phyloP scores from a whole-genome alignment of 2,888 invertebrate species.

The Coenonympha arcania region DNA sequence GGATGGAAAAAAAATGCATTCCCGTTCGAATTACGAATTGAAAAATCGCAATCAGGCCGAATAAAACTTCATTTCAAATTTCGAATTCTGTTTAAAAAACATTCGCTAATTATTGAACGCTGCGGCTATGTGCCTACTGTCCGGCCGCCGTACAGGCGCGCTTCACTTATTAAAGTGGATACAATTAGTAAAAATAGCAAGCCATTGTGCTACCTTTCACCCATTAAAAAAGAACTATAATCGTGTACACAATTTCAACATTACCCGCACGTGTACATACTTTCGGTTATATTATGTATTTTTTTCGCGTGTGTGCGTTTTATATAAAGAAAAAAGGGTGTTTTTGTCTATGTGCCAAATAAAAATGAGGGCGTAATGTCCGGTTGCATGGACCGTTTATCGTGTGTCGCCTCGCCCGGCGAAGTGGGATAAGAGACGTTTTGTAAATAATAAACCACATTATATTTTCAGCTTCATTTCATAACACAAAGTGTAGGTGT shows the following conservation, averaged over 20 bases:
- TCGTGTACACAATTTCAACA: constrained; percentile 31
- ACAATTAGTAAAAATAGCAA: constrained; percentile 32
- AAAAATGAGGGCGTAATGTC: constrained; percentile 73
- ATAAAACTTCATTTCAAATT: constrained; percentile 69
- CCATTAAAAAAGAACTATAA: constrained; percentile 29
- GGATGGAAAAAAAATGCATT: constrained; percentile 36
- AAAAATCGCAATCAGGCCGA: constrained; percentile 53
- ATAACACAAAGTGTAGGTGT: too few species aligned
- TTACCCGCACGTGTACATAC: constrained; percentile 30
- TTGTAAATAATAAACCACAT: constrained; percentile 10
- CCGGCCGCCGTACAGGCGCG: constrained; percentile 37
- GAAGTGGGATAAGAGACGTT: constrained; percentile 36
- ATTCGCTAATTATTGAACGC: constrained; percentile 67
- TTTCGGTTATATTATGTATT: constrained; percentile 34
- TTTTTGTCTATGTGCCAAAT: constrained; percentile 74
- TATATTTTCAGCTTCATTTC: background rate
- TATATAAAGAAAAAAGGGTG: constrained; percentile 65
- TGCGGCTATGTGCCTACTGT: constrained; percentile 44
- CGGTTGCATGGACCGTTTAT: constrained; percentile 65
- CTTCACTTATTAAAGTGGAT: constrained; percentile 25
- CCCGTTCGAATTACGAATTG: constrained; percentile 48
- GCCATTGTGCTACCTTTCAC: constrained; percentile 27
- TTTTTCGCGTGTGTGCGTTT: constrained; percentile 44
- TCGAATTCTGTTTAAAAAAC: constrained; percentile 65
- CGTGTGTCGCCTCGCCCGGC: constrained; percentile 36